Evolutionary conservation across 2,888 invertebrate genomes (phyloP), one percentile per base, ranked within the genome.

Genomic region (Pandemis corylana): DNA sequence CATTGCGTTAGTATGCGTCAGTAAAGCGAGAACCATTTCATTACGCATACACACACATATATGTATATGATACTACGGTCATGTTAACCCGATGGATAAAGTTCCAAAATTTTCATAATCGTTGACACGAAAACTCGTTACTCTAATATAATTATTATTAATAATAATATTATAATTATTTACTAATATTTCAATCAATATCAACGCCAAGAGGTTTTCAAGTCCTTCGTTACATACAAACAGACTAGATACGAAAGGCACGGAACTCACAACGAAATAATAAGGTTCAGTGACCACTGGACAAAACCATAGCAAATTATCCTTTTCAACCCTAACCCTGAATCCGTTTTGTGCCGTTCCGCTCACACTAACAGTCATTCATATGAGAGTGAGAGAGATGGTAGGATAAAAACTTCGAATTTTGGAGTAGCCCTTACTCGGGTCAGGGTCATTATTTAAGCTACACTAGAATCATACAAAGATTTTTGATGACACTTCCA

Each of bases 161-260:
- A 28, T 59, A 70, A 36, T 56, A 49, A 51, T 66, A 66, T 63
- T 70, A 69, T 64, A 73, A 69, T 68, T 61, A 75, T 75, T n/a
- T 36, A 53, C 67, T 67, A 71, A 75, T 64, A 72, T 65, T 41
- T 70, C 62, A 70, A 68, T 65, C 63, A 76, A 74, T 72, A 77
- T 77, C 64, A 77, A 88, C 89, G 89, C 88, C 83, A 89, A 91
- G 91, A 89, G 90, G 89, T 89, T 90, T 84, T 76, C 76, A 76
- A 80, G 83, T 83, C 82, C 72, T 69, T 79, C 75, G 67, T 81
- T 78, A 81, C 79, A 78, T 78, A 83, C 82, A 61, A 78, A 75
- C 80, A 86, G 91, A 91, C 91, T 91, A 91, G 91, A 91, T 81
- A 85, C 83, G 78, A 84, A 89, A 90, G 90, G 90, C 90, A 90